Evolutionary conservation across 2,113 vertebrate genomes (phyloP).

Genomic region (Thamnophis sirtalis): DNA sequence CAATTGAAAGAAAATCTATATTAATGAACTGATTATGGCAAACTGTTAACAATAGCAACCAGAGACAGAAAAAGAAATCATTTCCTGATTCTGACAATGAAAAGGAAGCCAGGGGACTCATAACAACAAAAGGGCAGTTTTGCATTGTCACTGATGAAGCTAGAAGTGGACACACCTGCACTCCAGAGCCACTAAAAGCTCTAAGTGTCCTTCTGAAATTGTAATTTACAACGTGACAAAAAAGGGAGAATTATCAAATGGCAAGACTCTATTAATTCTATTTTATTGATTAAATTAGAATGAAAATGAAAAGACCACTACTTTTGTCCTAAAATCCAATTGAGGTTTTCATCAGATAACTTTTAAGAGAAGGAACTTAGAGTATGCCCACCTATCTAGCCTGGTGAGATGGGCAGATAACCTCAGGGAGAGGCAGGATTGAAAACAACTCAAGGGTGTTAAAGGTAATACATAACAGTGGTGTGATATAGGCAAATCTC

Average conservation of each 20-base stretch:
- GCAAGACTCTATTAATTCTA: not conserved
- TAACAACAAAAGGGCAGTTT: not conserved
- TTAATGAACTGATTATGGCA: rapidly evolving
- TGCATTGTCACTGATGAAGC: not conserved
- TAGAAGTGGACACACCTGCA: not conserved
- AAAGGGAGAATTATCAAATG: not conserved
- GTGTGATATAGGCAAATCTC: not conserved
- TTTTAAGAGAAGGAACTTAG: not conserved
- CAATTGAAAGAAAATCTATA: not conserved
- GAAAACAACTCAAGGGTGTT: not conserved
- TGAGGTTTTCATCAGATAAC: not conserved
- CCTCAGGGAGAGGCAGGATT: not conserved
- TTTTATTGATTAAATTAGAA: not conserved
- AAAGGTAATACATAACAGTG: not conserved
- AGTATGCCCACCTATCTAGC: not conserved
- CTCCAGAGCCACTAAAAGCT: not conserved
- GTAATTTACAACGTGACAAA: not conserved
- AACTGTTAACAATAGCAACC: not conserved
- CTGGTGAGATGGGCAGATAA: not conserved
- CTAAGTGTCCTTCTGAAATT: not conserved
- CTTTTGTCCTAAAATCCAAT: not conserved
- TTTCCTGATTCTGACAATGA: not conserved
- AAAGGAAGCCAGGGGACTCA: not conserved
- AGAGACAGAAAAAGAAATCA: not conserved
- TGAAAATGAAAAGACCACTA: not conserved